Evolutionary conservation across 2,797 vertebrate species (phyloP).

Genomic region (Propithecus perrieri): DNA sequence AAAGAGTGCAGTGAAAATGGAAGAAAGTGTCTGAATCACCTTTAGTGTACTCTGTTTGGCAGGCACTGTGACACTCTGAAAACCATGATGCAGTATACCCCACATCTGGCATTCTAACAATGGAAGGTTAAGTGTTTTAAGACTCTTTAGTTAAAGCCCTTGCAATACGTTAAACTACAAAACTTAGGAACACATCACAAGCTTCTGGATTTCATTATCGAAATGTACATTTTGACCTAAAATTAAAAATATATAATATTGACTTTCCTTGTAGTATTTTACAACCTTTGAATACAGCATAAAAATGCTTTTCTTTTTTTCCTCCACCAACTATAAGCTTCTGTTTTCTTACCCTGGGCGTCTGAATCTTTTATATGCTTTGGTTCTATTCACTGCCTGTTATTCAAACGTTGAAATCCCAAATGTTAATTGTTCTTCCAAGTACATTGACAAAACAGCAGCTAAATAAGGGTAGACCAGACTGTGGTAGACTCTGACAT

Average conservation of each 20-base stretch:
- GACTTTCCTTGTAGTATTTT: conserved; percentile 76
- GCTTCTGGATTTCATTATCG: conserved; percentile 80
- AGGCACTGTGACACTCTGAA: conserved; percentile 52
- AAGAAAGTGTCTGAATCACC: conserved; percentile 74
- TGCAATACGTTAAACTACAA: conserved; percentile 68
- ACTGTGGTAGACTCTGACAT: conserved; percentile 80
- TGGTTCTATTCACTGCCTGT: conserved; percentile 78
- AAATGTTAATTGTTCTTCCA: conserved; percentile 84
- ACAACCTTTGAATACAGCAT: conserved; percentile 71
- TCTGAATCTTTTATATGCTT: conserved; percentile 74
- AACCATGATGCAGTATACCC: conserved; percentile 39
- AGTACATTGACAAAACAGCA: conserved; percentile 83
- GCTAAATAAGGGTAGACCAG: conserved; percentile 83
- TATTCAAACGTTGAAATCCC: conserved; percentile 81
- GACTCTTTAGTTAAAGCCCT: conserved; percentile 69
- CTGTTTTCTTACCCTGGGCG: conserved; percentile 75
- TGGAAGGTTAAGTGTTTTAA: conserved; percentile 52
- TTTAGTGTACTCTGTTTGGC: conserved; percentile 49
- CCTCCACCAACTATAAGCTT: conserved; percentile 69
- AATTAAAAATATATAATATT: conserved; percentile 62
- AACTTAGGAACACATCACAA: conserved; percentile 71
- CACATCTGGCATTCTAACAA: conserved; percentile 56
- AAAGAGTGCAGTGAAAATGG: conserved; percentile 77
- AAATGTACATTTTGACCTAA: conserved; percentile 80
- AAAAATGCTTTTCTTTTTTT: conserved; percentile 64